Evolutionary conservation across 2,113 vertebrate species (phyloP), one percentile per base, ranked within the genome.

Genomic region (Phalacrocorax aristotelis): DNA sequence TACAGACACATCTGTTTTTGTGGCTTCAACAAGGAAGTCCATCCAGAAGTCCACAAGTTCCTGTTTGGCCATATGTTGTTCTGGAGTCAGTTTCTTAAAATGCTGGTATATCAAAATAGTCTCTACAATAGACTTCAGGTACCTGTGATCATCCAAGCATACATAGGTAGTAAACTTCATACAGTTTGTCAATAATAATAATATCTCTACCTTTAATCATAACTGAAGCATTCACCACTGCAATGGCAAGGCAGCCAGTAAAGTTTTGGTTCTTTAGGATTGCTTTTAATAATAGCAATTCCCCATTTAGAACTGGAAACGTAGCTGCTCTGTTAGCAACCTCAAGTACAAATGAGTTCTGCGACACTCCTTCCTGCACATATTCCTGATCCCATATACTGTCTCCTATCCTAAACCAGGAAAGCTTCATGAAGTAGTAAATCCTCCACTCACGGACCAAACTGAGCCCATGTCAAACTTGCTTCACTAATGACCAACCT

Each of bases 41-140:
- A 99, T 99, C 99, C 99, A 99, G 96, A 99, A 99, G 97, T 99
- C 99, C 96, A 99, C 98, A 40, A 99, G 98, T 91, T 99, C 99
- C 96, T 99, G 99, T 86, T 98, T 99, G 79, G 98, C 97, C 0
- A 94, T 95, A 27, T 98, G 98, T 65, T 99, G 99, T 61, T 99
- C 99, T 25, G 66, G 42, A 58, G 97, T 93, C n/a, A 99, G 97
- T 91, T 99, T 99, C 83, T 98, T 99, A 97, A 99, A 99, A 95
- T 99, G 99, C 60, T 99, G 98, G 96, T 99, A 99, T 94, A 99
- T 99, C 95, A 99, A 93, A 95, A 99, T 99, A 69, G 99, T 99
- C 96, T 99, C 99, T 75, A 99, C 99, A 74, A 99, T 98, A 10
- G 99, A 99, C 89, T 98, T 97, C 92, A 99, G 98, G 95, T 99